phyloP scores from a whole-genome alignment of 1,140 invertebrate genomes.

The Ceratosolen solmsi region DNA sequence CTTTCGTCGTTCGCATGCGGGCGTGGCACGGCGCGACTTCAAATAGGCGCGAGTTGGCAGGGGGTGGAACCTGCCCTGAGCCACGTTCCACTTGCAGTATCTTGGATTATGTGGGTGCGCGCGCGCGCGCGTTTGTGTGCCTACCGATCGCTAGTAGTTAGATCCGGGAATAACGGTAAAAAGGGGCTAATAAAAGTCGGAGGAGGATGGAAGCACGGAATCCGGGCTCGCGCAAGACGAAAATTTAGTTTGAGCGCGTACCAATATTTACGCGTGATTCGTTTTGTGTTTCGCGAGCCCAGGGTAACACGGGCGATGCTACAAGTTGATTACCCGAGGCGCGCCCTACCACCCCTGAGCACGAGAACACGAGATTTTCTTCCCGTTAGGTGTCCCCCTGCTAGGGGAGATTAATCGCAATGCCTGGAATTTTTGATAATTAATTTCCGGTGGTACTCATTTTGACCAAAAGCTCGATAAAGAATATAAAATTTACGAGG shows the following conservation, averaged over 20 bases:
- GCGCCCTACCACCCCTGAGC: too few species aligned
- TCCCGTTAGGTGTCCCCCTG: too few species aligned
- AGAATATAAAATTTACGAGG: not conserved
- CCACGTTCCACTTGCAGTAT: not conserved
- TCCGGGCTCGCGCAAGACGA: not conserved
- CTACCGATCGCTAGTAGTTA: too few species aligned
- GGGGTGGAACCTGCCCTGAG: not conserved
- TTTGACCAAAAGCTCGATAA: not conserved
- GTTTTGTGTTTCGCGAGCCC: not conserved
- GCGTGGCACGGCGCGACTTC: constrained; percentile 58
- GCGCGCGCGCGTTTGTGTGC: too few species aligned
- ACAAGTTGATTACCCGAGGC: too few species aligned
- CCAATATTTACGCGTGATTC: not conserved
- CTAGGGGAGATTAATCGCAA: too few species aligned
- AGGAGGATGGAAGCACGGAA: not conserved
- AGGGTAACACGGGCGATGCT: not conserved
- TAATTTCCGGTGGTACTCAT: too few species aligned
- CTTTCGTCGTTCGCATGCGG: constrained; percentile 61
- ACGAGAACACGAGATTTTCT: too few species aligned
- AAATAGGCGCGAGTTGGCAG: constrained; percentile 51
- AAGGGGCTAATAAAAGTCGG: not conserved
- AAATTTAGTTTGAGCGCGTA: not conserved
- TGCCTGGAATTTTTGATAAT: not conserved
- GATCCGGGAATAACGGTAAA: not conserved
- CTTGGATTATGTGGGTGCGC: not conserved